phyloP scores from a whole-genome alignment of 2,797 vertebrate genomes.

The Linurgus olivaceus region DNA sequence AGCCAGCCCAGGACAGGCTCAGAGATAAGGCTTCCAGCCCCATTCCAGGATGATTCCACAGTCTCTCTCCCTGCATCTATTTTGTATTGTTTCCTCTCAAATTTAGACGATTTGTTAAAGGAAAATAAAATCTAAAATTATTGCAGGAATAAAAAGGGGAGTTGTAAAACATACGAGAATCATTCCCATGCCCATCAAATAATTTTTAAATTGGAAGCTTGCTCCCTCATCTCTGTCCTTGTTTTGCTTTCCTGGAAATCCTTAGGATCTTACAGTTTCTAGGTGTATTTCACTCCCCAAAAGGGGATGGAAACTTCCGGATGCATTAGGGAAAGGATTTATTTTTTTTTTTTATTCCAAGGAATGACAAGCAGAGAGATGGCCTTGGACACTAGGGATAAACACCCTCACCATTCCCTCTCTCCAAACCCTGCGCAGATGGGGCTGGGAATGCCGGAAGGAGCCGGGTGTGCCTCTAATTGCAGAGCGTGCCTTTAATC shows the following conservation, averaged over 20 bases:
- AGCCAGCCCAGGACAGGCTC: background rate
- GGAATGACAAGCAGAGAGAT: background rate
- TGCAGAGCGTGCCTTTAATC: background rate
- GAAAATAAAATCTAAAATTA: background rate
- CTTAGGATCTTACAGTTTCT: background rate
- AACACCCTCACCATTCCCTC: too few species aligned
- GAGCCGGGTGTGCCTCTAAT: background rate
- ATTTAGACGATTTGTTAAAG: background rate
- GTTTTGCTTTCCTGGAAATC: background rate
- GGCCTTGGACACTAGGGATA: background rate
- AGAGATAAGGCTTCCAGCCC: background rate
- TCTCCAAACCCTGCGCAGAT: background rate
- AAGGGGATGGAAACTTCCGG: background rate
- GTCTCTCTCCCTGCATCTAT: background rate
- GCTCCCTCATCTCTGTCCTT: background rate
- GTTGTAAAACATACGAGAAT: background rate
- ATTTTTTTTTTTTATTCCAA: background rate
- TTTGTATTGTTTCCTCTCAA: background rate
- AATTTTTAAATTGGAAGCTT: background rate
- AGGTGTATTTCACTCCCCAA: too few species aligned
- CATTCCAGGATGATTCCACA: background rate
- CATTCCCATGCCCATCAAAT: too few species aligned
- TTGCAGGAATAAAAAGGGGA: background rate
- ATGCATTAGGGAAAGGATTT: background rate
- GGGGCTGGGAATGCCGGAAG: background rate